Evolutionary conservation across 1,140 invertebrate genomes (phyloP).

Genomic region (Sinonovacula constricta): DNA sequence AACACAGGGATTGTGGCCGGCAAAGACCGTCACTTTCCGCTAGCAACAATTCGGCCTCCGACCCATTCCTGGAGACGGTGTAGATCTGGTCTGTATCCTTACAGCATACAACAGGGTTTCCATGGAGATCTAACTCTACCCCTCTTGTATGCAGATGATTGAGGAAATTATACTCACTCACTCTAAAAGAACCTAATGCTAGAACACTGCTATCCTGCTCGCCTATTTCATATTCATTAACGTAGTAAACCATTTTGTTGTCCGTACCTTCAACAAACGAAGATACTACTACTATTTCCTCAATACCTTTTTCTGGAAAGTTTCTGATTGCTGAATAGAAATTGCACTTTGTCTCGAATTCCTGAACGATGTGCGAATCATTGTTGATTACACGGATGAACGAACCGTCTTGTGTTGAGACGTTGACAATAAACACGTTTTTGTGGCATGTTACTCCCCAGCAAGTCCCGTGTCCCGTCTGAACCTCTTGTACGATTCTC

Average conservation of each 20-base stretch:
- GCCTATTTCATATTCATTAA: slow-evolving; percentile 6
- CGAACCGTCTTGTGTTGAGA: slow-evolving; percentile 4
- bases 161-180: slow-evolving; percentile 34
- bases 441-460: slow-evolving; percentile 35
- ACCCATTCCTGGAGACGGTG: slow-evolving; percentile 25
- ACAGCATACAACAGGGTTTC: slow-evolving; percentile 34
- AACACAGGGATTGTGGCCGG: slow-evolving; percentile 37
- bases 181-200: too few species aligned
- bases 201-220: neutral
- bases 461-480: slow-evolving; percentile 28
- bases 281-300: neutral
- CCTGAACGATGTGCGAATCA: slow-evolving; percentile 29
- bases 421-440: slow-evolving; percentile 31
- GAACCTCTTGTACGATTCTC: slow-evolving; percentile 18
- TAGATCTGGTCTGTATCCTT: slow-evolving; percentile 45
- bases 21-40: slow-evolving; percentile 35
- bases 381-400: slow-evolving; percentile 35
- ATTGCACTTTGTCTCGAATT: slow-evolving; percentile 37
- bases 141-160: slow-evolving; percentile 37
- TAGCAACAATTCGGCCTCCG: slow-evolving; percentile 26
- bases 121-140: slow-evolving; percentile 12
- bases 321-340: slow-evolving; percentile 13
- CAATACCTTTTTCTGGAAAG: neutral
- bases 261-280: slow-evolving; percentile 17
- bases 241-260: neutral